phyloP scores from a whole-genome alignment of 2,888 invertebrate genomes.

The Dichetophora obliterata region DNA sequence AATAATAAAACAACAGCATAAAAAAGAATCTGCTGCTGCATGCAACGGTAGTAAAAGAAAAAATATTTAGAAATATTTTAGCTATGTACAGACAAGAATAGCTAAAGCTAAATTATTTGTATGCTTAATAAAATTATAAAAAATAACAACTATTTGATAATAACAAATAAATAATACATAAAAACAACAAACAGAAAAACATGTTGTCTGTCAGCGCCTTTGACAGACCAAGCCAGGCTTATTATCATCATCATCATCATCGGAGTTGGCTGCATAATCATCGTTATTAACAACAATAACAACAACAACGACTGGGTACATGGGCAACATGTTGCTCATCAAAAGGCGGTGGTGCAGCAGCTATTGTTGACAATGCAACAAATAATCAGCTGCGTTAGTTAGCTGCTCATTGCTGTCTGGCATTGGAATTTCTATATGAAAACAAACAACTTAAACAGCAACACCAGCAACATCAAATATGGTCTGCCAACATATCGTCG shows the following conservation, averaged over 20 bases:
- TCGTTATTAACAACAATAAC: not conserved
- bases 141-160: not conserved
- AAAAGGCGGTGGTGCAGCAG: not conserved
- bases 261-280: not conserved
- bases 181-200: not conserved
- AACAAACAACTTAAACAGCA: not conserved
- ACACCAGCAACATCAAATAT: not conserved
- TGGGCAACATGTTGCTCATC: conserved; percentile 1
- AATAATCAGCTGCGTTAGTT: not conserved
- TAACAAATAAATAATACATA: not conserved
- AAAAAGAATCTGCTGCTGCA: not conserved
- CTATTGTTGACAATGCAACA: not conserved
- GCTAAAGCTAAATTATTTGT: not conserved
- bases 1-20: not conserved
- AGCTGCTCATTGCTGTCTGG: not conserved
- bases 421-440: no score
- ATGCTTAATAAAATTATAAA: not conserved
- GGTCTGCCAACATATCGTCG: not conserved
- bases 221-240: not conserved
- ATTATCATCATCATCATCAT: no score
- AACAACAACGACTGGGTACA: not conserved
- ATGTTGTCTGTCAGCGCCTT: conserved; percentile 1
- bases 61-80: not conserved
- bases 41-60: not conserved
- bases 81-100: not conserved